Evolutionary conservation across 1,140 invertebrate species (phyloP), one percentile per base, ranked within the genome.

Genomic region (Cyclargus thomasi): DNA sequence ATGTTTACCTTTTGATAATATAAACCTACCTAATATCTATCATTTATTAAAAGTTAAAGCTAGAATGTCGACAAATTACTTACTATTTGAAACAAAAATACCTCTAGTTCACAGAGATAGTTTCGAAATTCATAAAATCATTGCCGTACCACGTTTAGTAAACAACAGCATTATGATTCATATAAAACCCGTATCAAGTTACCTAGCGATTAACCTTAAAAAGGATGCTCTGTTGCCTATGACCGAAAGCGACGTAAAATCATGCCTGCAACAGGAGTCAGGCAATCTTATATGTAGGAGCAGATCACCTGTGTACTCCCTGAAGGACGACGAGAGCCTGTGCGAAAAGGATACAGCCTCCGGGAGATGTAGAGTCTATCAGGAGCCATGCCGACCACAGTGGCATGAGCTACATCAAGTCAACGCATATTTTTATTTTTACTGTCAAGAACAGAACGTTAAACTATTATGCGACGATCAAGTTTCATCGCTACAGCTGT

Each of bases 181-280:
- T 65, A 65, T 65, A n/a, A 53, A 65, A 55, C 67, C 67, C 67
- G 20, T 63, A 67, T 67, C 67, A 36, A 67, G 59, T 67, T 67
- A 67, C 39, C 67, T 53, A 67, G 59, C 67, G 14, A 67, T 67
- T 36, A 67, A 67, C 67, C n/a, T 67, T 35, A 63, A 63, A 17
- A 67, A 67, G 6, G 59, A 67, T 20, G 39, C 59, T 67, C 8
- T 67, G 62, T 67, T 67, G n/a, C 18, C 59, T 21, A 67, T 67
- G 47, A 67, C 67, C 29, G 62, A 67, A 67, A 55, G 67, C 63
- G 62, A 67, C 35, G 14, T 67, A 35, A 67, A 18, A 55, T 29
- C 67, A 10, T 68, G 67, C 64, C 17, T 68, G 23, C 67, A 68
- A 21, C 67, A 68, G 23, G 62, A 68, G 14, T 68, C 62, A 16